Conservation (phyloP, 2,888 invertebrate species). For the Apantesis nais region DNA sequence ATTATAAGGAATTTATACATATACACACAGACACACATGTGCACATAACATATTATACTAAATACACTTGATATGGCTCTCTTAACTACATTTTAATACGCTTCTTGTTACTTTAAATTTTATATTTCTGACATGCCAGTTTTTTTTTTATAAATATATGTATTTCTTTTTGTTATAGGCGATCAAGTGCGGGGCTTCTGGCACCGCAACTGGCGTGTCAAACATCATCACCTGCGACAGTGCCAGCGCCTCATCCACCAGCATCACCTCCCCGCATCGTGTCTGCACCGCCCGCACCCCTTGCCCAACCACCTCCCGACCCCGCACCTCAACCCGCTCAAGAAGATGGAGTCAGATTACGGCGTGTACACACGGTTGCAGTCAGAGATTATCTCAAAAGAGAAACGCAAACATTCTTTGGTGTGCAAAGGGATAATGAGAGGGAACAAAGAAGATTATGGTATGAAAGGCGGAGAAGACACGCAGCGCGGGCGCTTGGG, state of each 20-base stretch:
- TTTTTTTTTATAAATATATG: too few species aligned
- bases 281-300: conserved; percentile 66
- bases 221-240: conserved; percentile 67
- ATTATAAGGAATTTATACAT: too few species aligned
- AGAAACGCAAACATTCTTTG: conserved; percentile 94
- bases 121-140: neutral
- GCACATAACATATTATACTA: too few species aligned
- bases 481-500: conserved; percentile 90
- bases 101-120: too few species aligned
- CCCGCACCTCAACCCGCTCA: conserved; percentile 73
- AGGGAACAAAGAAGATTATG: conserved; percentile 90
- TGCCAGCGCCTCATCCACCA: conserved; percentile 65
- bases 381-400: conserved; percentile 89
- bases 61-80: too few species aligned
- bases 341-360: conserved; percentile 79
- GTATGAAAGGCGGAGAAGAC: conserved; percentile 91
- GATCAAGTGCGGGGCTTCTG: conserved; percentile 77
- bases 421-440: conserved; percentile 92
- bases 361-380: conserved; percentile 75
- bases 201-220: conserved; percentile 79
- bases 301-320: conserved; percentile 63
- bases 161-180: conserved; percentile 70
- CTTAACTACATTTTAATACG: too few species aligned
- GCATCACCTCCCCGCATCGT: conserved; percentile 78
- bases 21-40: too few species aligned